These are phyloP conservation scores for Ernsta delagoae DNA, from an alignment of 2,888 invertebrate genomes.

Conservation along the genomic window DNA sequence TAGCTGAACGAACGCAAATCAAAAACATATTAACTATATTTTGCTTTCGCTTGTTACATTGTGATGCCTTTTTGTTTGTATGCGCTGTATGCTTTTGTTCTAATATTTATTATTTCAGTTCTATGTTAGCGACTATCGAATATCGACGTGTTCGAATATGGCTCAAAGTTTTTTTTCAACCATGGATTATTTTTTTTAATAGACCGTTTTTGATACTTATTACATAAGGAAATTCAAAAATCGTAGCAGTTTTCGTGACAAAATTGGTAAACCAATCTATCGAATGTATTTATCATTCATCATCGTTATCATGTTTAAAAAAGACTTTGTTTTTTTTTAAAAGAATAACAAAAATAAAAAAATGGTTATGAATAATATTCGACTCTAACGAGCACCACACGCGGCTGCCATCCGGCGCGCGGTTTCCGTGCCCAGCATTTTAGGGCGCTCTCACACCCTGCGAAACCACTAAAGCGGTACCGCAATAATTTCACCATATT, in stretches of 20 bases:
- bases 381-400: neutral
- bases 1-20: too few species aligned
- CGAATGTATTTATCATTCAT: neutral
- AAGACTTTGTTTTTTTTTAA: neutral
- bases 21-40: neutral
- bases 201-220: too few species aligned
- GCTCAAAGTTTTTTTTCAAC: too few species aligned
- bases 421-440: neutral
- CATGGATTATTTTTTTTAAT: too few species aligned
- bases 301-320: neutral
- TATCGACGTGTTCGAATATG: too few species aligned
- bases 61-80: neutral
- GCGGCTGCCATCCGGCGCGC: neutral
- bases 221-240: too few species aligned
- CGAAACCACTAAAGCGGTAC: too few species aligned
- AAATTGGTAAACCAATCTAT: too few species aligned
- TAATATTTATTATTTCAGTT: neutral
- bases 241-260: too few species aligned
- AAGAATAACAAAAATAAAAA: neutral
- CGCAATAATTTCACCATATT: neutral
- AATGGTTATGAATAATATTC: neutral
- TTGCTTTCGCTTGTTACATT: neutral
- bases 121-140: too few species aligned
- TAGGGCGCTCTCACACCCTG: neutral
- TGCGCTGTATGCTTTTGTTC: neutral